Base-by-base conservation (phyloP, 1,140 invertebrate genomes). In the Belonocnema kinseyi region DNA sequence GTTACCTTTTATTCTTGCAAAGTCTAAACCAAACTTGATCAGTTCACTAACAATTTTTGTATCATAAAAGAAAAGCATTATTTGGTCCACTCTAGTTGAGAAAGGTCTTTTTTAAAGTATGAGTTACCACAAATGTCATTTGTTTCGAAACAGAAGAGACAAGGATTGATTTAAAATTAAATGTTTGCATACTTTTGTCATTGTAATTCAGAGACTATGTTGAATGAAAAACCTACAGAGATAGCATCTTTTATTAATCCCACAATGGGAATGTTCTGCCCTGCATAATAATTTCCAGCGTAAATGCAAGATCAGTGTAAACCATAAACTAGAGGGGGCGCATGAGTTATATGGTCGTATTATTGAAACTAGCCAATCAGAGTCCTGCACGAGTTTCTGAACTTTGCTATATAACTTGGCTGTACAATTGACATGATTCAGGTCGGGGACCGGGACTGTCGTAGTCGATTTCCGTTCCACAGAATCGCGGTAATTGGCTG, bases 361-460 rank as follows among this genome's bases (percentile, higher is more conserved):
- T 66, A 26, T 33, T 16, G 61, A 66, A 40, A 66, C 26, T 40
- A 33, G 26, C 61, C 26, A 66, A 66, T 66, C 61, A 66, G 61
- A 66, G 40, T 66, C 14, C 14, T 3, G 61, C 26, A 26, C 33
- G 21, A 66, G 61, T 66, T 66, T 66, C 61, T 66, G 61, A 66
- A 66, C 61, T 66, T 66, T 66, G 21, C 21, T 66, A 40, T 66
- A 66, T 40, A 33, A 66, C 26, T 33, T 16, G 3, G 26, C 26
- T 66, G 33, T 66, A 66, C 61, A 66, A 66, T 66, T 40, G 61
- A 66, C 61, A 66, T 66, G 61, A 66, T 66, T 66, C 26, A 66
- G 61, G 40, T 21, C 61, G 33, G 61, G 16, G 61, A 66, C 21
- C 16, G 40, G 26, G 13, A 46, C 61, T 66, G 61, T 61, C 58